Base-by-base conservation (phyloP, 2,797 vertebrate species). In the Anniella stebbinsi region DNA sequence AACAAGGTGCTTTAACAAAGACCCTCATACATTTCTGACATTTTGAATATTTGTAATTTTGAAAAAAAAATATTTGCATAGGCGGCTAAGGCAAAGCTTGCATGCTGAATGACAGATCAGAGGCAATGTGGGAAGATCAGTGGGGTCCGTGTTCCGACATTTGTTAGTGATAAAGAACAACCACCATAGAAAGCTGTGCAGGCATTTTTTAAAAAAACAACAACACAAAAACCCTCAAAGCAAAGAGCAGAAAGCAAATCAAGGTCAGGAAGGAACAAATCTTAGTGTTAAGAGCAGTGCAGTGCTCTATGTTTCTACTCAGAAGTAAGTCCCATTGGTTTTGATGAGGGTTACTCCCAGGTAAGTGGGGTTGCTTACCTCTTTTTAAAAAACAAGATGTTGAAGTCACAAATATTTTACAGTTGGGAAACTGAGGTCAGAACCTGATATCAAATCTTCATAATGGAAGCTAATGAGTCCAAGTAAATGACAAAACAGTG, bases 11-110 rank as follows among this genome's bases (percentile, higher is more conserved):
- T 95, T 94, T 95, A 93, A 95, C 90, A 94, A 95, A 95, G 91
- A 36, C 69, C 76, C 57, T 91, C 75, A 87, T 95, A 88, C 92
- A 90, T 94, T 95, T 87, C 90, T 96, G 93, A 88, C 81, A 69
- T 89, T 92, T 94, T 83, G 96, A 93, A 94, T 96, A 96, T 96
- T 95, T 97, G 92, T 75, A 94, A 84, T 77, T 91, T 96, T 90
- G 89, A 94, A 89, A 86, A 94, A 89, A 86, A 92, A 96, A 96
- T 93, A 96, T 96, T 96, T 96, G 94, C 85, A 93, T 81, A 96
- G 92, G 8, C 67, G 3, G 76, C 86, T 80, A 25, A 57, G 13
- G 87, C 54, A 63, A 54, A 63, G 87, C 23, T 67, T 67, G n/a
- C n/a, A 17, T 5, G 70, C 72, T 89, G 81, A 89, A 38, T 77